Evolutionary conservation across 2,888 invertebrate species (phyloP), one percentile per base, ranked within the genome.

Genomic region (Athalia cordata): DNA sequence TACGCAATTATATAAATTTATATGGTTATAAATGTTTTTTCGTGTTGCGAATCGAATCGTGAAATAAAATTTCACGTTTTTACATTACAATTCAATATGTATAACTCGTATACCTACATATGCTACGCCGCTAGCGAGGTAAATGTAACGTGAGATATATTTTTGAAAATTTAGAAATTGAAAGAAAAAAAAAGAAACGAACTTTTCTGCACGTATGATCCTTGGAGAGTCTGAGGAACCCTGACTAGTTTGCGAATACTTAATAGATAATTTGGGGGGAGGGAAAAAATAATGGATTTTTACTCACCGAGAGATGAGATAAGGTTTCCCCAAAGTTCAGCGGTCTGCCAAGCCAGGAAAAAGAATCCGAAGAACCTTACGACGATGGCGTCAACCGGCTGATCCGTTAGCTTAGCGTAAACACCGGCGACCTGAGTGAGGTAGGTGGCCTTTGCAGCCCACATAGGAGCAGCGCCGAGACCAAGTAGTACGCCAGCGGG

Each of bases 391-490:
- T 98, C 97, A 76, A 96, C 95, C 49, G 96, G 94, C 88, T 96
- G 96, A 86, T 96, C 95, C 11, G 96, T 96, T 80, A 97, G 91
- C 87, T 96, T 96, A 13, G 98, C 97, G 91, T 97, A 97, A 83
- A 96, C 94, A 81, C 96, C 96, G 66, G 98, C 98, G 62, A 96
- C 96, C 91, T 98, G 97, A 11, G 99, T 99, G 81, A 99, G 93
- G 89, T 99, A 99, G 1, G 98, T 97, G 79, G 99, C 98, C 90
- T 99, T 97, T n/a, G 99, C 97, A 0, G 98, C 97, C 99, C 99
- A 99, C 95, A 99, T 96, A 68, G 98, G 98, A 0, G 98, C 98
- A 3, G 98, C 99, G 8, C 98, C 98, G 77, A 98, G 91, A 81
- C 99, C 99, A 52, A 98, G 94, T n/a, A 99, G 92, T 49, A 98